Evolutionary conservation across 2,888 invertebrate genomes (phyloP).

Genomic region (Penaeus monodon): DNA sequence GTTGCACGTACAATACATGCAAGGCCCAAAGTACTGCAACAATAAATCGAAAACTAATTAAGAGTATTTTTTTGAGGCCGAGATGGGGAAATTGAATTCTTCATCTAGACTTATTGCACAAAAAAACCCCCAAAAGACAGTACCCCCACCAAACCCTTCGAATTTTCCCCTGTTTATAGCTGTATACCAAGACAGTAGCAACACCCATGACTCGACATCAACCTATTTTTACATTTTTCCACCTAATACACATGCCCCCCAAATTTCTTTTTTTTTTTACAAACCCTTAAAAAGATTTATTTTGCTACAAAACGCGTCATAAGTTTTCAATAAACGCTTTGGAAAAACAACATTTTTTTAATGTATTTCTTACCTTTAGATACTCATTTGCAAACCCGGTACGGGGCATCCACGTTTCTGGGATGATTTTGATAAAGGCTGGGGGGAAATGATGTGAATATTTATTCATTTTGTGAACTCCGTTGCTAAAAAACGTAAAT

Average conservation of each 20-base stretch:
- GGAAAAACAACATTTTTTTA: not conserved
- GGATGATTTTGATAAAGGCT: slow-evolving; percentile 24
- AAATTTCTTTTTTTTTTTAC: not conserved
- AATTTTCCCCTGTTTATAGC: not conserved
- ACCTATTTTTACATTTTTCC: not conserved
- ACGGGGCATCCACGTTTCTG: slow-evolving; percentile 19
- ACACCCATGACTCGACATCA: not conserved
- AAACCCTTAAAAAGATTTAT: not conserved
- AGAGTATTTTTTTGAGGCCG: not conserved
- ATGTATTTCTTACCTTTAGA: not conserved
- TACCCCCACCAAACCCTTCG: not conserved
- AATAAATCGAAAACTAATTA: not conserved
- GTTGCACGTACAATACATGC: not conserved
- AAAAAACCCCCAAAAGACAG: not conserved
- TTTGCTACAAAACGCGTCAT: slow-evolving; percentile 9
- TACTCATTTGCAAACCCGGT: slow-evolving; percentile 16
- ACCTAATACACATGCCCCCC: not conserved
- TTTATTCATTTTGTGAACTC: slow-evolving; percentile 20
- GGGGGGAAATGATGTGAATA: slow-evolving; percentile 9
- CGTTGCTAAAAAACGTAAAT: slow-evolving; percentile 28
- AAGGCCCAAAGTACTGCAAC: not conserved
- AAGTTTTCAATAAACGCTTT: slow-evolving; percentile 28
- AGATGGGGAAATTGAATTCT: slow-evolving; percentile 4
- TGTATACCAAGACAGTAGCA: not conserved
- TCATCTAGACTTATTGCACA: not conserved